Evolutionary conservation across 2,797 vertebrate species (phyloP).

Genomic region (Fringilla coelebs): DNA sequence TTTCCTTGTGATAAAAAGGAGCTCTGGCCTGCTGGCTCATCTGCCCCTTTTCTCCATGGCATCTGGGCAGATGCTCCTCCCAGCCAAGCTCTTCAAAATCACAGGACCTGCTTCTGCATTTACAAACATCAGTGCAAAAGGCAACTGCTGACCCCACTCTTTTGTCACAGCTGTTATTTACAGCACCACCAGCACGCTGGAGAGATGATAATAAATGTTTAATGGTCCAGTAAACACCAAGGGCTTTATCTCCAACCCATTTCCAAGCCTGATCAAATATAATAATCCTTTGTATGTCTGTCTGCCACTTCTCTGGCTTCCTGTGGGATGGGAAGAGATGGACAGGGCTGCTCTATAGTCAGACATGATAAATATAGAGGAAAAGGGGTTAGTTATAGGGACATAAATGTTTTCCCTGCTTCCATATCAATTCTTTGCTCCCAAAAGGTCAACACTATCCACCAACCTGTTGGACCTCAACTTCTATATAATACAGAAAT

Average conservation of each 20-base stretch:
- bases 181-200: neutral
- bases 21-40: neutral
- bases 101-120: neutral
- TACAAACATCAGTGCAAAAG: neutral
- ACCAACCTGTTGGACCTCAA: neutral
- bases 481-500: neutral
- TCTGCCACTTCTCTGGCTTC: neutral
- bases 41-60: neutral
- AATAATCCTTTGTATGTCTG: neutral
- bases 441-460: neutral
- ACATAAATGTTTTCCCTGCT: neutral
- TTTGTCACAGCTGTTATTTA: conserved; percentile 8
- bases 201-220: conserved; percentile 16
- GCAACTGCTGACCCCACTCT: neutral
- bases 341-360: neutral
- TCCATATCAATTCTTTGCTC: neutral
- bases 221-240: conserved; percentile 26
- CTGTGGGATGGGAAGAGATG: neutral
- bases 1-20: neutral
- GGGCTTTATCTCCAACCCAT: conserved; percentile 17
- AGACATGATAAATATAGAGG: neutral
- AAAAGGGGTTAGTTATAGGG: neutral
- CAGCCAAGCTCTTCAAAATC: neutral
- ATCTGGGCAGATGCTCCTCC: neutral
- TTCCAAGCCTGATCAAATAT: conserved; percentile 25